phyloP scores from a whole-genome alignment of 2,888 invertebrate species.

The Tiphia femorata region DNA sequence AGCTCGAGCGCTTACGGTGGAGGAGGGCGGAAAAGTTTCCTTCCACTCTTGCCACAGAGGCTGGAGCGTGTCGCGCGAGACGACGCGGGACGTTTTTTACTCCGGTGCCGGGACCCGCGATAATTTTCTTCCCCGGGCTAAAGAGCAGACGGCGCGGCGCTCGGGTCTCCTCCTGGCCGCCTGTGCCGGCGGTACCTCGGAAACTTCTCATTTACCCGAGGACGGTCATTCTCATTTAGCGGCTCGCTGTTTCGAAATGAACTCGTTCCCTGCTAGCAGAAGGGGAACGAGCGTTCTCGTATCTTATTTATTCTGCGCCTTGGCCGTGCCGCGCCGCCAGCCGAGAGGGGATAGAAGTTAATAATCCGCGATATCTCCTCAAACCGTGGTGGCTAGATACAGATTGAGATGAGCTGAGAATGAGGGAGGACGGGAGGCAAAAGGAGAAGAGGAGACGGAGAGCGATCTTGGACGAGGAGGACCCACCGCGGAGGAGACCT shows the following conservation, averaged over 20 bases:
- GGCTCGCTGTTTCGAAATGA: no score
- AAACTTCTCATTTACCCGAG: no score
- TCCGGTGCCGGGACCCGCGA: no score
- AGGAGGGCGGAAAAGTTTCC: not conserved
- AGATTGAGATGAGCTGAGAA: conserved; percentile 15
- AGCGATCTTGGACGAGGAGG: not conserved
- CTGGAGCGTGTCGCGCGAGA: no score
- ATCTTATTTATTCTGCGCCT: conserved; percentile 5
- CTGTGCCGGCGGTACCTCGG: no score
- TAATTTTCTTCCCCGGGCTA: no score
- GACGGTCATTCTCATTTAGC: no score
- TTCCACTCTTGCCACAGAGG: no score
- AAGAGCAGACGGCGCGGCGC: not conserved
- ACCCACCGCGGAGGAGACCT: conserved; percentile 32
- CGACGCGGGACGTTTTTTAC: no score
- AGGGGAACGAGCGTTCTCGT: conserved; percentile 14
- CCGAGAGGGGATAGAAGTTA: conserved; percentile 15
- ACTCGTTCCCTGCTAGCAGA: no score
- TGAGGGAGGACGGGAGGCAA: conserved; percentile 12
- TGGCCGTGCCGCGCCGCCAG: not conserved
- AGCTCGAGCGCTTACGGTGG: conserved; percentile 24
- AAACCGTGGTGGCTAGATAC: conserved; percentile 1
- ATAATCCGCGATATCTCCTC: conserved; percentile 22
- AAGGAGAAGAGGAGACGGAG: conserved; percentile 4
- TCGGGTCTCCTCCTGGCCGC: not conserved